These are phyloP conservation scores for Hyaena hyaena DNA, from an alignment of 2,113 vertebrate genomes.

Conservation along the genomic window DNA sequence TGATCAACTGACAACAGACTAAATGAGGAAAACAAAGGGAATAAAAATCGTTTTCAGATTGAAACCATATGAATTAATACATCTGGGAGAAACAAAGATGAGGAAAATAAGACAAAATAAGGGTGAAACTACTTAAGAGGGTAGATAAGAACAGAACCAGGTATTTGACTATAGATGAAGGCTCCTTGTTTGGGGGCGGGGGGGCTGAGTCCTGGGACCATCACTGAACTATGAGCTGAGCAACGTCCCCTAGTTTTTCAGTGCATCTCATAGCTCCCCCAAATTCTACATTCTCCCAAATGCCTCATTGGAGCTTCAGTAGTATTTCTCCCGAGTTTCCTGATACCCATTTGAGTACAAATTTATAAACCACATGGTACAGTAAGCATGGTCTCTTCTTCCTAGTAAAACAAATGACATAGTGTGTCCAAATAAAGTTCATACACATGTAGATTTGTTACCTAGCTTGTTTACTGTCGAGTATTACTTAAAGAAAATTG, in stretches of 20 bases:
- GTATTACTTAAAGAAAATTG: background rate
- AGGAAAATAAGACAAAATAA: background rate
- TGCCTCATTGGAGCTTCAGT: background rate
- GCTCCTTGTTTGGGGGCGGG: background rate
- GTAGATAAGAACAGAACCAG: background rate
- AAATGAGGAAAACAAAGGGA: background rate
- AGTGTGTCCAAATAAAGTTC: background rate
- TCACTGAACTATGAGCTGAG: background rate
- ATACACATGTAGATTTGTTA: background rate
- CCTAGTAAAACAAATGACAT: background rate
- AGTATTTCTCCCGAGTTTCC: background rate
- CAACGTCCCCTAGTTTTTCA: background rate
- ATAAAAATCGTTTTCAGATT: background rate
- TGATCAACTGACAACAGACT: background rate
- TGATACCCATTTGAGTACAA: background rate
- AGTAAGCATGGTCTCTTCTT: background rate
- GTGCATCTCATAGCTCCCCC: background rate
- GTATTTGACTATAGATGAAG: background rate
- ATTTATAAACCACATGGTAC: background rate
- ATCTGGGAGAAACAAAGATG: background rate
- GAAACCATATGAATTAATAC: slow-evolving; percentile 9
- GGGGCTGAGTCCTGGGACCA: background rate
- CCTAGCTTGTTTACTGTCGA: background rate
- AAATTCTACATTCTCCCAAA: background rate
- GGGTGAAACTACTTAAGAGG: background rate